Evolutionary conservation across 2,113 vertebrate species (phyloP), one percentile per base, ranked within the genome.

Genomic region (Gnathonemus echidnorhynchus): DNA sequence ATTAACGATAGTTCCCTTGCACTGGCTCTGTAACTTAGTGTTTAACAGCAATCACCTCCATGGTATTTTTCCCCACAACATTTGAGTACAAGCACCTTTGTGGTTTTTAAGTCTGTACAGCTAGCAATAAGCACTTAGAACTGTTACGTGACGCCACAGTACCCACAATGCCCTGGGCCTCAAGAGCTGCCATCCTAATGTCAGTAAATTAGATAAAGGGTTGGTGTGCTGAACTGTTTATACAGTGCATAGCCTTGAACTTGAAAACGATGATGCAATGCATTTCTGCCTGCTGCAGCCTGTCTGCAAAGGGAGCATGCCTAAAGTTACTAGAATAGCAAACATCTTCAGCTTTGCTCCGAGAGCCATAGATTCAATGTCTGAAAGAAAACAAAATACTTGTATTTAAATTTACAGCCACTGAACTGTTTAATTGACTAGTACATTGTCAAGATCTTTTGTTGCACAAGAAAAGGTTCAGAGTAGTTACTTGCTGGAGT

Each of bases 141-240:
- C 17, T 7, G 17, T 45, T 84, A n/a, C 24, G 19, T 24, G 80
- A 84, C 1, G 7, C 21, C 19, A 84, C 42, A 42, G 19, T 84
- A 19, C 42, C 45, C 48, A 87, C 27, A 87, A 87, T 45, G 45
- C 27, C 11, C 80, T 21, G 39, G 2, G 42, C 19, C 49, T 19
- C 10, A 45, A 88, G 87, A 42, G 19, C 35, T 35, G 31, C 53
- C 6, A 58, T 88, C 0, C 50, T 58, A 45, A 62, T 24, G 31
- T 27, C 21, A 88, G 87, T 56, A 88, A 58, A 62, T 56, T 45
- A 31, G n/a, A 70, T 31, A 88, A 88, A 88, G 53, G 52, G 27
- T 88, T 19, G 24, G 19, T 4, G 27, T 56, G 53, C 15, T n/a
- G 35, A 88, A 15, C 53, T 88, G 88, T 88, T 88, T 70, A 39